Evolutionary conservation across 2,888 invertebrate species (phyloP).

Genomic region (Metacarcinus magister): DNA sequence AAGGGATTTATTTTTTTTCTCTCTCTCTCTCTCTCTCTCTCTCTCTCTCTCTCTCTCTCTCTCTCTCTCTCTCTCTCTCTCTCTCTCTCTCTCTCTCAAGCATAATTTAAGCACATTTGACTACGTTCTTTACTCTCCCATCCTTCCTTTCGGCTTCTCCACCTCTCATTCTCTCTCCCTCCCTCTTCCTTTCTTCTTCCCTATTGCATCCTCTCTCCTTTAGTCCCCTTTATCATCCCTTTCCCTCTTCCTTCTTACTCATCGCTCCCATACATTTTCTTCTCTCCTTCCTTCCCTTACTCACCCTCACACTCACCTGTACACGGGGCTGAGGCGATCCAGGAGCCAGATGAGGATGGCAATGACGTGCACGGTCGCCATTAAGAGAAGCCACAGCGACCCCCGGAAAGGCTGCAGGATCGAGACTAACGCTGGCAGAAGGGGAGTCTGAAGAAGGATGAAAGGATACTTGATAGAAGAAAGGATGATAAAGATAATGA

Average conservation of each 20-base stretch:
- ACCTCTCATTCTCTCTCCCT: background rate
- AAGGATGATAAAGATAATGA: background rate
- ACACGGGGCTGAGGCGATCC: constrained; percentile 89
- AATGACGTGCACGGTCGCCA: constrained; percentile 99
- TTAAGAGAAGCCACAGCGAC: constrained; percentile 98
- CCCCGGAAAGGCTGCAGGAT: constrained; percentile 99
- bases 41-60: constrained; percentile 66
- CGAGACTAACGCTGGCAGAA: constrained; percentile 98
- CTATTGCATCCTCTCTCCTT: background rate
- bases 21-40: constrained; percentile 51
- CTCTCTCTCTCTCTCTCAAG: background rate
- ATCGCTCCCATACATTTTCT: background rate
- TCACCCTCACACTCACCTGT: constrained; percentile 69
- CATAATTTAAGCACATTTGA: too few relatives aligned
- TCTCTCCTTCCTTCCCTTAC: background rate
- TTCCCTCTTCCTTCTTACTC: background rate
- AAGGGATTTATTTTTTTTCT: background rate
- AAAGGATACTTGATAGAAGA: background rate
- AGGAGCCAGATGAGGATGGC: constrained; percentile 97
- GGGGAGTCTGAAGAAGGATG: constrained; percentile 89
- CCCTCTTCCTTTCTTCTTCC: background rate
- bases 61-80: constrained; percentile 46
- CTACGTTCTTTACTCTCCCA: too few relatives aligned
- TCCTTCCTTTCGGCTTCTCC: background rate
- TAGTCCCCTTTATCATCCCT: background rate